These are phyloP conservation scores for Trichomalopsis sarcophagae DNA, from an alignment of 1,140 invertebrate species.

Conservation along the genomic window DNA sequence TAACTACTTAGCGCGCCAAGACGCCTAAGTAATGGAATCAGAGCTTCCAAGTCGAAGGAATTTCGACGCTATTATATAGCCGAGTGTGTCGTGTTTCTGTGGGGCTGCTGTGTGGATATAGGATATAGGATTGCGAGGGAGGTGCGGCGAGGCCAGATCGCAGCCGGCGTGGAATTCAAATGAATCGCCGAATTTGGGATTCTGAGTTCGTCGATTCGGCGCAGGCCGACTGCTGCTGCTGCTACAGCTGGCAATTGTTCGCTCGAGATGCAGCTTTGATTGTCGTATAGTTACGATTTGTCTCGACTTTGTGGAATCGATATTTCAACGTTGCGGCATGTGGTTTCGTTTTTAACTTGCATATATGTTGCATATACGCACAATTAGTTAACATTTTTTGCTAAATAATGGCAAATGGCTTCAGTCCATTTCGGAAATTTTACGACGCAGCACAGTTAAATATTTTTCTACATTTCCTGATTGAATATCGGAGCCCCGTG, in stretches of 20 bases:
- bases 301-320: not conserved
- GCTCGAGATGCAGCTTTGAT: constrained; percentile 8
- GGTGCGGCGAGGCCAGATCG: not conserved
- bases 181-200: constrained; percentile 37
- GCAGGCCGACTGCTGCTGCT: not conserved
- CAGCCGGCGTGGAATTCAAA: constrained; percentile 31
- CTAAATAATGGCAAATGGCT: no score
- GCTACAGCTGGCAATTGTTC: constrained; percentile 26
- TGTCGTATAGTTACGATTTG: constrained; percentile 12
- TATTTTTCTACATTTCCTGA: no score
- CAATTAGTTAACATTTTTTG: no score
- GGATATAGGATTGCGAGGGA: not conserved
- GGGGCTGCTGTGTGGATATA: not conserved
- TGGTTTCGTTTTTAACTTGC: not conserved
- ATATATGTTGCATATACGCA: no score
- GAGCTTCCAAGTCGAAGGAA: constrained; percentile 13
- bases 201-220: not conserved
- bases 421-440: no score
- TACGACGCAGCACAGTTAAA: no score
- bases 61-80: not conserved
- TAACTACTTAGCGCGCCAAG: constrained; percentile 18
- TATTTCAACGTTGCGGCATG: not conserved
- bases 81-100: not conserved
- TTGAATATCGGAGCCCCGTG: no score
- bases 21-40: constrained; percentile 5